Evolutionary conservation across 2,888 invertebrate genomes (phyloP), one percentile per base, ranked within the genome.

Genomic region (Caenorhabditis sp.): DNA sequence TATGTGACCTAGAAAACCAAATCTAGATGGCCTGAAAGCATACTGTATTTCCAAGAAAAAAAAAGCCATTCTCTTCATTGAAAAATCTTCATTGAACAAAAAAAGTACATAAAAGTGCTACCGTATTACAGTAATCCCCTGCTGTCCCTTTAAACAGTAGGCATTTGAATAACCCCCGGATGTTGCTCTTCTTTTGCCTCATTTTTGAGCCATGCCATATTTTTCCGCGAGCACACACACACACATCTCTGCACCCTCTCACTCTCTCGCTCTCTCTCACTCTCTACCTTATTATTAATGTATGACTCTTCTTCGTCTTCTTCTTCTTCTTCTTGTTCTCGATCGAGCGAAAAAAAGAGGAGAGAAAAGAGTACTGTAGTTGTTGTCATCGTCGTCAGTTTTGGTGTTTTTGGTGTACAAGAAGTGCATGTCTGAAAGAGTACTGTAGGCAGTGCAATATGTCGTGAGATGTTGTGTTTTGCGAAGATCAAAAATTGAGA

Each of bases 271-370:
- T 36, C 5, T 36, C 36, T 63, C 63, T 70, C 68, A 43, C 68
- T 62, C 75, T 63, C 67, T 63, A 67, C 69, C 71, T 72, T 72
- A 72, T 69, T 76, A 68, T 76, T 69, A 68, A 68, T 76, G 68
- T 68, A 69, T 76, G 70, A 67, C 70, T 70, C 68, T 68, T 69
- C 70, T 67, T 64, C 61, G n/a, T 43, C 64, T 54, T 10, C 52
- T n/a, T 3, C 64, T 12, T 20, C 43, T 57, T 64, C 53, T 63
- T 59, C 54, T 50, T 50, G 7, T 52, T 52, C 52, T 52, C 23
- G 54, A 43, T 26, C 57, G 25, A 27, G 43, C 43, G 10, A 43
- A 14, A 5, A 36, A 36, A 36, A 36, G 10, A 36, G n/a, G 5
- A 7, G 43, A 17, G 8, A 14, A 43, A 14, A 17, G 43, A 43